Base-by-base conservation (phyloP, 2,797 vertebrate species). In the Nannoperca obscura region DNA sequence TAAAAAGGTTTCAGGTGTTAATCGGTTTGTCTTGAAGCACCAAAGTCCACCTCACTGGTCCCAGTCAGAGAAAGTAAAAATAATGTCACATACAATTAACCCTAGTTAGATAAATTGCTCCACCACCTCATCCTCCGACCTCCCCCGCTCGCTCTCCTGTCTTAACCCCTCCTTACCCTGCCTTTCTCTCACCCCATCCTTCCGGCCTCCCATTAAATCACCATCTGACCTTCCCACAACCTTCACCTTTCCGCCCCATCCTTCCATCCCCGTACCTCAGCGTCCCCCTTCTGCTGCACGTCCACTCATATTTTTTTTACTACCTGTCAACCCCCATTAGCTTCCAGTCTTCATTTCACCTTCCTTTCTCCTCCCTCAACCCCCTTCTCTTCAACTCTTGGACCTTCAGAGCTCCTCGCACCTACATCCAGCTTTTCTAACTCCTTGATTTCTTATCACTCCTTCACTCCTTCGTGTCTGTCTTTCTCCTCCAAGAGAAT, bases 221-320 rank as follows among this genome's bases (percentile, higher is more conserved):
- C 34, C 57, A 65, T 32, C 49, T 64, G 76, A 87, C 87, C 86
- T 83, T 83, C 62, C 47, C n/a, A 62, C 70, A 80, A 84, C 87
- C 87, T 86, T 90, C 78, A 87, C 83, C 76, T 82, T 55, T 54
- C 32, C 27, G 24, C 50, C 73, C 60, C 64, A 34, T 40, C 54
- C 58, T 71, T 67, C 63, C 63, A 60, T 47, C 68, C 49, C 65
- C 19, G 24, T 46, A 34, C 59, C 60, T 44, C 66, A 38, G 20
- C 3, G 32, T 0, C 32, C 34, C 40, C 49, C 2, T 64, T 40
- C 49, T 44, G 49, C 58, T 57, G 17, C 70, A 57, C 32, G 1
- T 44, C 42, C 49, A 42, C 61, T 42, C 49, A 52, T 27, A 27
- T 27, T 27, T 77, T 62, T 77, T 5, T 71, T 61, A 69, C 72